phyloP scores from a whole-genome alignment of 1,140 invertebrate species.

The Zaprionus camerounensis region DNA sequence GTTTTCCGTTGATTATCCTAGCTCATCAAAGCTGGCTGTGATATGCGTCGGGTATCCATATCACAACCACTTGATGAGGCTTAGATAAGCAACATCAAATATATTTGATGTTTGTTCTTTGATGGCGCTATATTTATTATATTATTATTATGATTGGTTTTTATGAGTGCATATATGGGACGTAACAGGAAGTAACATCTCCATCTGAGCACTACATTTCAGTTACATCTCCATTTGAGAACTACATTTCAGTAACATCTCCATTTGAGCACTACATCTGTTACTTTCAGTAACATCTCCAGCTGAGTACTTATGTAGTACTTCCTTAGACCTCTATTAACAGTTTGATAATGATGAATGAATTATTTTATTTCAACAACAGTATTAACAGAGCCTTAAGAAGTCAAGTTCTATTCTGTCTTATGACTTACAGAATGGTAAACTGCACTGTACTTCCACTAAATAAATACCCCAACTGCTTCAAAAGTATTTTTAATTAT shows the following conservation, averaged over 20 bases:
- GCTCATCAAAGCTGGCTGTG: conserved; percentile 98
- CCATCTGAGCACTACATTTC: no score
- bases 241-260: no score
- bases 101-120: conserved; percentile 30
- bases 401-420: background rate
- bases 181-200: no score
- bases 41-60: conserved; percentile 91
- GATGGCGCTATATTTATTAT: conserved; percentile 28
- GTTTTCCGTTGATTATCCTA: conserved; percentile 84
- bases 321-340: background rate
- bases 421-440: no score
- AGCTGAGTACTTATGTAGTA: background rate
- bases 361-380: background rate
- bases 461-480: no score
- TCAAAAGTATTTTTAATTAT: no score
- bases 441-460: no score
- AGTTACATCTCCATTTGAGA: no score
- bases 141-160: conserved; percentile 13
- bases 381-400: background rate
- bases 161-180: no score
- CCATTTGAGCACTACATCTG: no score
- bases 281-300: no score
- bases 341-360: background rate
- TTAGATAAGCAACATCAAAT: conserved; percentile 83
- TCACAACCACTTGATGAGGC: conserved; percentile 91